phyloP scores from a whole-genome alignment of 2,797 vertebrate species.

The Dryobates pubescens region DNA sequence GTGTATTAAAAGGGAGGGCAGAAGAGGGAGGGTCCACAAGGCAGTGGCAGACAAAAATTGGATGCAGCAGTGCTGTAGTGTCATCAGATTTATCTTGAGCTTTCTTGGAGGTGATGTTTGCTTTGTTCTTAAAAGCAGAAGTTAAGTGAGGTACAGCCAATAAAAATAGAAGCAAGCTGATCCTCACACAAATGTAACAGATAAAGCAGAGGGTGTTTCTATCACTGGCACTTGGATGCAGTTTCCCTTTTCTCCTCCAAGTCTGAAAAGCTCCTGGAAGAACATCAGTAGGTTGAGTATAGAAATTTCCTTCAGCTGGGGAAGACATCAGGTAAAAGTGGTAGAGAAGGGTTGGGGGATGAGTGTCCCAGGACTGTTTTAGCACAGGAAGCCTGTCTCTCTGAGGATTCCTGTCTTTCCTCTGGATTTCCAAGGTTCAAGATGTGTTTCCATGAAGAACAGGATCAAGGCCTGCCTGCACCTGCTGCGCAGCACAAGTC shows the following conservation, averaged over 20 bases:
- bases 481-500: not conserved
- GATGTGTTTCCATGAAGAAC: rapidly evolving
- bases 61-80: not conserved
- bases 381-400: not conserved
- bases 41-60: rapidly evolving
- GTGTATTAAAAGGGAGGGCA: rapidly evolving
- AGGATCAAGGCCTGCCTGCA: not conserved
- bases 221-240: not conserved
- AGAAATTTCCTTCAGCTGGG: not conserved
- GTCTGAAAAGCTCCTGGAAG: not conserved
- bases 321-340: not conserved
- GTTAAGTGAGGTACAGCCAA: not conserved
- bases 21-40: not conserved
- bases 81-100: not conserved
- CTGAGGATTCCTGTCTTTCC: not conserved
- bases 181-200: not conserved
- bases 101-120: not conserved
- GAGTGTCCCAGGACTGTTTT: not conserved
- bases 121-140: not conserved
- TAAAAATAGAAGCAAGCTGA: not conserved
- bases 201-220: not conserved
- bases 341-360: not conserved
- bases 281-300: not conserved
- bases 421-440: not conserved
- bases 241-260: not conserved